phyloP scores from a whole-genome alignment of 1,140 invertebrate genomes.

The Drosophila insularis region DNA sequence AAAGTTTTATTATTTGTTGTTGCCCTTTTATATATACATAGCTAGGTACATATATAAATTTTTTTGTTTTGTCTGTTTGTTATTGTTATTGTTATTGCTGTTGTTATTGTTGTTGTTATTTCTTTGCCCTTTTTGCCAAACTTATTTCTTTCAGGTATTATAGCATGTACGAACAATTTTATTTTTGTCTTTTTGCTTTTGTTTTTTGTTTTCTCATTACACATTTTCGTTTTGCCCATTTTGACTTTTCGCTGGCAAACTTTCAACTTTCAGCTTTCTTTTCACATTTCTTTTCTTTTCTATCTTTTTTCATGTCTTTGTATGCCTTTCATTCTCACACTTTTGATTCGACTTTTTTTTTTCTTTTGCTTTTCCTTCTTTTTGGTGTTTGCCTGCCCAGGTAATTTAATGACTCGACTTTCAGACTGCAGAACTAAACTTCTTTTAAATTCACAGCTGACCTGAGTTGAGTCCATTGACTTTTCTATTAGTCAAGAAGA shows the following conservation, averaged over 20 bases:
- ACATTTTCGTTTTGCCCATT: slow-evolving; percentile 49
- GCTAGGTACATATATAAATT: no score
- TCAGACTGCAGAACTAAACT: slow-evolving; percentile 15
- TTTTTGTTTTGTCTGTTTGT: slow-evolving; percentile 7
- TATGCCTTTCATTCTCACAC: not conserved
- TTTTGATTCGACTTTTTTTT: not conserved
- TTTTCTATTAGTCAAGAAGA: not conserved
- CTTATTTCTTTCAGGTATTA: slow-evolving; percentile 30
- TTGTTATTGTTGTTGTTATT: slow-evolving; percentile 30
- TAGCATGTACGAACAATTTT: not conserved
- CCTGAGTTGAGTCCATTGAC: not conserved
- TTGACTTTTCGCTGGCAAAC: slow-evolving; percentile 48
- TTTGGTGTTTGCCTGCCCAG: slow-evolving; percentile 27
- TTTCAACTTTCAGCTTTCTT: slow-evolving; percentile 32
- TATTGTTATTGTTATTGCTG: slow-evolving; percentile 53
- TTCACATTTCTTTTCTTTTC: not conserved
- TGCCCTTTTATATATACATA: slow-evolving; percentile 13
- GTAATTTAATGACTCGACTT: slow-evolving; percentile 74
- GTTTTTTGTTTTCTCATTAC: slow-evolving; percentile 70
- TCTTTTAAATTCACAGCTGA: not conserved
- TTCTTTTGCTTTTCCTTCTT: slow-evolving; percentile 1
- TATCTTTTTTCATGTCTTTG: slow-evolving; percentile 5
- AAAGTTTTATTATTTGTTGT: slow-evolving; percentile 52
- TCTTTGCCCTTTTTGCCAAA: slow-evolving; percentile 30
- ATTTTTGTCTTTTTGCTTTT: slow-evolving; percentile 27